Evolutionary conservation across 1,140 invertebrate genomes (phyloP).

Genomic region (Zaprionus nigranus): DNA sequence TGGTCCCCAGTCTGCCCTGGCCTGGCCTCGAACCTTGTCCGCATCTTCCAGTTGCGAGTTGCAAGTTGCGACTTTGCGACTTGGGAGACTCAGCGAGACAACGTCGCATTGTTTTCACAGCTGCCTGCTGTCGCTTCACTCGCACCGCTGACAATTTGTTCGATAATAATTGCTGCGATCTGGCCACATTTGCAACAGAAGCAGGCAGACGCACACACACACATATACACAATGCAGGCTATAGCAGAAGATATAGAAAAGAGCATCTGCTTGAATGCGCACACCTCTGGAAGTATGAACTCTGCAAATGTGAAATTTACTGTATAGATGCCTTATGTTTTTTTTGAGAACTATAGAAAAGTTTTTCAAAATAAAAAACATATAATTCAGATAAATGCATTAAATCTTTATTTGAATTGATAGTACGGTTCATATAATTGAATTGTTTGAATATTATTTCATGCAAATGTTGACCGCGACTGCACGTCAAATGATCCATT

Average conservation of each 20-base stretch:
- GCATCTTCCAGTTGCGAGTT: no score
- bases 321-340: no score
- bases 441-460: no score
- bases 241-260: neutral
- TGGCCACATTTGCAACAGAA: slow-evolving; percentile 74
- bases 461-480: no score
- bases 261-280: neutral
- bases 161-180: slow-evolving; percentile 84
- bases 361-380: no score
- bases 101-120: slow-evolving; percentile 81
- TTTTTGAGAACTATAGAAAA: no score
- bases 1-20: slow-evolving; percentile 24
- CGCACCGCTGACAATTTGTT: slow-evolving; percentile 81
- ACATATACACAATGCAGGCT: neutral
- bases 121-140: slow-evolving; percentile 55
- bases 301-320: no score
- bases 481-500: no score
- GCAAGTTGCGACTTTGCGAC: slow-evolving; percentile 3
- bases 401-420: no score
- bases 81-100: slow-evolving; percentile 24
- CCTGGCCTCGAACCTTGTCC: slow-evolving; percentile 31
- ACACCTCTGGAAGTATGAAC: neutral
- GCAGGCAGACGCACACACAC: slow-evolving; percentile 19
- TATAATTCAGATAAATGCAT: no score
- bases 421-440: no score